Evolutionary conservation across 64 coral and sea anemone species (phyloP), one percentile per base, ranked within the genome.

Genomic region (Montipora efflorescens): DNA sequence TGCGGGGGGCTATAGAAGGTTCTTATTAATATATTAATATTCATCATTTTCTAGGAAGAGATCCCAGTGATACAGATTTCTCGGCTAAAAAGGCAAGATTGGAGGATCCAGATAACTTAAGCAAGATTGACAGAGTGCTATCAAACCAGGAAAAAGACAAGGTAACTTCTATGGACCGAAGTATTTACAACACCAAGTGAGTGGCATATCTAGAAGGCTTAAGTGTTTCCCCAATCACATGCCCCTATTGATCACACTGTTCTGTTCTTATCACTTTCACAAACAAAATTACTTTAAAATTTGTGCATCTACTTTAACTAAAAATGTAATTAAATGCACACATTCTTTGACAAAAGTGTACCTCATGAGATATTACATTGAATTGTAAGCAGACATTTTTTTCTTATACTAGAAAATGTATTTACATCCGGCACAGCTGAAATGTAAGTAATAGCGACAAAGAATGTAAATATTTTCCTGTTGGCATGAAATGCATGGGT

Each of bases 111-210:
- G 28, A 44, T 75, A 45, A 44, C 73, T 75, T 43, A 25, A 23
- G 21, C 73, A 44, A 75, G 73, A 75, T 75, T 44, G 69, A 88
- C 69, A 88, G 68, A 52, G 8, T 88, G 48, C 46, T 88, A 23
- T 52, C 85, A 75, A 88, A 88, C 48, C 47, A 75, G 20, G 85
- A 88, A 88, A 88, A 88, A 73, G 68, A 88, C 23, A 11, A 5
- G 16, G 9, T 88, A 28, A 75, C 69, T 48, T 51, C 45, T 21
- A 46, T 51, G 68, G 85, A 88, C 16, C 14, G 48, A 6, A 74
- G 15, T 75, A 28, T 75, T 16, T 88, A 88, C 73, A 88, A 88
- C 20, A 88, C 85, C 5, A 88, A 88, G 85, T 88, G 53, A 74
- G 85, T 72, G 14, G 69, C 73, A 75, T 75, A 44, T 44, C 21